A percentile compares a stretch with the other conserved stretches of the same genome.
phyloP scores from a whole-genome alignment of 2,888 invertebrate species.

The Calameuta filiformis region DNA sequence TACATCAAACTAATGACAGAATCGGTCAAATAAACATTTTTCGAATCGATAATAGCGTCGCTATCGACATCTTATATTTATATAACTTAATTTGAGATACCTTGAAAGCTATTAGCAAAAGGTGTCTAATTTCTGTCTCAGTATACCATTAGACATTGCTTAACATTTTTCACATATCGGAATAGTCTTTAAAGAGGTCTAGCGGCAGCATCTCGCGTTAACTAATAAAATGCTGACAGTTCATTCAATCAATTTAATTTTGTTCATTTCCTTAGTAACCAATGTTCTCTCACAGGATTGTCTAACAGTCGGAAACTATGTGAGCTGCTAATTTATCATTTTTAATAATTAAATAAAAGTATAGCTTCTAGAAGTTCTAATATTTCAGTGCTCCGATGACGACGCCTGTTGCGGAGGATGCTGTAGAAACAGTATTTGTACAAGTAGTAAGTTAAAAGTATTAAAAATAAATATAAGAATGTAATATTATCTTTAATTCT shows the following conservation, averaged over 20 bases:
- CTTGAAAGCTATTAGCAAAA: neutral
- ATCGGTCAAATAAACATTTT: neutral
- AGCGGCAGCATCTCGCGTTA: neutral
- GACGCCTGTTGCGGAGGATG: conserved; percentile 73
- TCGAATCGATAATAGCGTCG: neutral
- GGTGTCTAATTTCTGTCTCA: neutral
- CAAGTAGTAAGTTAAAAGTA: conserved; percentile 67
- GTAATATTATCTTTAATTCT: conserved; percentile 26
- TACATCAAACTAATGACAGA: neutral
- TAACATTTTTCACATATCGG: neutral
- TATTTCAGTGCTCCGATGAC: conserved; percentile 67
- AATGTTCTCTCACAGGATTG: conserved; percentile 29
- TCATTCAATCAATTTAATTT: neutral
- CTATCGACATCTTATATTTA: neutral
- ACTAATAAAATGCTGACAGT: neutral
- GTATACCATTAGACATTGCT: neutral
- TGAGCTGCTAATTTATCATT: conserved; percentile 22
- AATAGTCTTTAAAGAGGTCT: neutral
- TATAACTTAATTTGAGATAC: neutral
- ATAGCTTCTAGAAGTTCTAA: conserved; percentile 9
- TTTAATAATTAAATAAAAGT: neutral
- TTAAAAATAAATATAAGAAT: neutral
- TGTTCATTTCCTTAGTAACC: conserved; percentile 9
- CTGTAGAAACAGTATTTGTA: conserved; percentile 68
- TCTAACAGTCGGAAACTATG: conserved; percentile 29